These are phyloP conservation scores for Syngnathoides biaculeatus DNA, from an alignment of 2,113 vertebrate species.

Conservation along the genomic window DNA sequence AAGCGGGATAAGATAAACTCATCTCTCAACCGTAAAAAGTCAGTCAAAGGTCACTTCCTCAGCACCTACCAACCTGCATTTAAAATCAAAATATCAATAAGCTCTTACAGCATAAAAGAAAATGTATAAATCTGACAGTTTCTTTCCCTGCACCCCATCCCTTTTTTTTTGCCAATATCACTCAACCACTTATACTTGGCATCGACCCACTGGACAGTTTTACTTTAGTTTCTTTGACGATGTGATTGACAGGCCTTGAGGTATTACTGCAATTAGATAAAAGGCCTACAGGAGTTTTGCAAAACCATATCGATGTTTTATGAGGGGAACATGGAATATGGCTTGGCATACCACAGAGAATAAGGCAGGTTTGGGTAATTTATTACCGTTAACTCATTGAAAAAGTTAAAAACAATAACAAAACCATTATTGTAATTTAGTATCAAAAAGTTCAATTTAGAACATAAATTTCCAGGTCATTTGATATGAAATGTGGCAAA, in stretches of 20 bases:
- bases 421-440: too few relatives aligned
- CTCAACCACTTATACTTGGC: constrained; percentile 81
- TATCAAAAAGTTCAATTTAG: too few relatives aligned
- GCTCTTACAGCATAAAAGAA: constrained; percentile 82
- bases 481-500: too few relatives aligned
- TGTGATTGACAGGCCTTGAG: constrained; percentile 63
- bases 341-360: neutral
- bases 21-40: constrained; percentile 68
- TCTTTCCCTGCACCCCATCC: constrained; percentile 55
- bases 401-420: neutral
- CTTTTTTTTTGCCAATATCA: constrained; percentile 75
- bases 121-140: constrained; percentile 78
- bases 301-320: constrained; percentile 36
- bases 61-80: constrained; percentile 65
- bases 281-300: neutral
- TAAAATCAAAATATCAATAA: constrained; percentile 83
- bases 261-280: constrained; percentile 40
- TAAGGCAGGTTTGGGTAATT: neutral
- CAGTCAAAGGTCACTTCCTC: constrained; percentile 67
- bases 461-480: too few relatives aligned
- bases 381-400: neutral
- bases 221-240: constrained; percentile 70
- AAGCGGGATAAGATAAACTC: constrained; percentile 51
- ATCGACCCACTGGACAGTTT: constrained; percentile 64
- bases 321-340: constrained; percentile 22